Evolutionary conservation across 2,797 vertebrate species (phyloP), one percentile per base, ranked within the genome.

Genomic region (Phaenicophaeus curvirostris): DNA sequence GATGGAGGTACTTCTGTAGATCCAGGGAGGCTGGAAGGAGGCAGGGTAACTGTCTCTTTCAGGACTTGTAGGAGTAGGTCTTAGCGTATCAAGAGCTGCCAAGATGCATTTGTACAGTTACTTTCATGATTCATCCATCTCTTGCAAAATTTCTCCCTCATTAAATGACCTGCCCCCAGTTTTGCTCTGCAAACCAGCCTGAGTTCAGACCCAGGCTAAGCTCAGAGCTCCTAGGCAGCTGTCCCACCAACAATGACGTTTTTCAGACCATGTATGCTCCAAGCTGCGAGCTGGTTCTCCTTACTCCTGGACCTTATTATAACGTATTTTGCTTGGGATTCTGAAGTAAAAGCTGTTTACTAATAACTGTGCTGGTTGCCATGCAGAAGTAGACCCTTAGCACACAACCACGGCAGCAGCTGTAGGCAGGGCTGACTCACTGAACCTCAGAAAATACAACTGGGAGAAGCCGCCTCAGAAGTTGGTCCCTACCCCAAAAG

Each of bases 381-480:
- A 84, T 27, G 81, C 71, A 93, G 74, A 87, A 88, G 54, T 7
- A 50, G 39, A 74, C 61, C 61, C 50, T 57, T 2, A 23, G 75
- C 75, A 55, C 77, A 73, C 37, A 42, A 31, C 28, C 77, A 54
- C 0, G 0, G 42, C 71, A 91, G 85, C 87, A 94, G 81, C 83
- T 68, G 66, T 42, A 82, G 86, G 88, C 86, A 90, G 87, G 71
- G 85, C 55, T 95, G 93, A 94, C 83, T 94, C 88, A 86, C 42
- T 51, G 39, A 37, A 77, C 5, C 69, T 84, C 55, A 90, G 44
- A 73, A 94, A 91, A 94, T 15, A 69, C 44, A 76, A 14, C 31
- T 63, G 37, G 62, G 85, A 94, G 81, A 90, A 94, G 58, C 48
- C 77, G 58, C 48, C 77, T 91, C 71, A 86, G 59, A 84, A 85